phyloP scores from a whole-genome alignment of 1,140 invertebrate species.

The Nasonia giraulti region DNA sequence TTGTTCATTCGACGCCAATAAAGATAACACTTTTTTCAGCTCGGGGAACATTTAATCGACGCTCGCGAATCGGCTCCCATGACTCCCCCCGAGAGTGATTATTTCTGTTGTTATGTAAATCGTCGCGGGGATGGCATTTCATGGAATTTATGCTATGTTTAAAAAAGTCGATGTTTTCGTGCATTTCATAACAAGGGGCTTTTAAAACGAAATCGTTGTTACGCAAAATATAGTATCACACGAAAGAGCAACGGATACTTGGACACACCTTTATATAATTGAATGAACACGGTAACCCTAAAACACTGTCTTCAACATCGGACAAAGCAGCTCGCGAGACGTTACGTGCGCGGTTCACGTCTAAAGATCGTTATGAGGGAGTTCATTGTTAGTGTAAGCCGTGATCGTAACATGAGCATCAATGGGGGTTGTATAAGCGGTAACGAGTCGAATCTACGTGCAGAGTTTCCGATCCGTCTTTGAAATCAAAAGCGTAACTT shows the following conservation, averaged over 20 bases:
- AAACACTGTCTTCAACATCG: neutral
- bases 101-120: conserved; percentile 1
- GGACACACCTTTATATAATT: neutral
- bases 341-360: neutral
- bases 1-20: neutral
- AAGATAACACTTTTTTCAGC: neutral
- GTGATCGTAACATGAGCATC: neutral
- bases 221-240: too few species aligned
- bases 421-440: neutral
- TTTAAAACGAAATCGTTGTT: neutral
- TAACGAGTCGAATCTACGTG: neutral
- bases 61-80: neutral
- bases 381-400: neutral
- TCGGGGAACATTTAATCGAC: neutral
- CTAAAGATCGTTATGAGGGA: neutral
- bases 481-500: too few species aligned
- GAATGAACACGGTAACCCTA: neutral
- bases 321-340: neutral
- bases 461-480: neutral
- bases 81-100: neutral
- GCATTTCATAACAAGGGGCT: neutral
- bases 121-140: neutral
- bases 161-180: neutral
- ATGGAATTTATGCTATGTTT: neutral
- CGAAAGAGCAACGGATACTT: too few species aligned